A percentile compares a stretch with the other conserved stretches of the same genome.
These are phyloP conservation scores for Leptopilina syphax DNA, from an alignment of 2,888 invertebrate species.

Conservation along the genomic window DNA sequence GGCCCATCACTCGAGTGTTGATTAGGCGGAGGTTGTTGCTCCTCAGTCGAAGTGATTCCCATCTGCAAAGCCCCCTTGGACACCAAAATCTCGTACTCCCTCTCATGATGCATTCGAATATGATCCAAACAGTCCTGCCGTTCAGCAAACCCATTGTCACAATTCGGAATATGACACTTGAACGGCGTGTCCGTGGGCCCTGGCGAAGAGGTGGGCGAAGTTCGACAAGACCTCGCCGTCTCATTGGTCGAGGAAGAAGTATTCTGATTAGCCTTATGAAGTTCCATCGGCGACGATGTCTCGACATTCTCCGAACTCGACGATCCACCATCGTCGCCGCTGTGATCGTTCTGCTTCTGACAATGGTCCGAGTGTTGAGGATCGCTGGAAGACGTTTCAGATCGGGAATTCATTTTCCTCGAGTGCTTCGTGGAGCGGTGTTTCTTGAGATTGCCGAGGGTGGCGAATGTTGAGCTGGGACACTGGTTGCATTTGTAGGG, in stretches of 20 bases:
- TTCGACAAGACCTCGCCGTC: constrained; percentile 64
- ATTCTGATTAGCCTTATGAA: constrained; percentile 11
- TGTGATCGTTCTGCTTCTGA: constrained; percentile 70
- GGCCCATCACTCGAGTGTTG: constrained; percentile 83
- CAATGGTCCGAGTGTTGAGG: constrained; percentile 59
- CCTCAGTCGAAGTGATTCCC: constrained; percentile 77
- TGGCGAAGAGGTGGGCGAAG: constrained; percentile 71
- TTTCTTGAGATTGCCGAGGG: constrained; percentile 87
- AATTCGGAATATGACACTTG: constrained; percentile 89
- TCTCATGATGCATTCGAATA: constrained; percentile 85
- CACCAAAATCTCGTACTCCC: constrained; percentile 89
- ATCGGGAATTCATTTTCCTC: constrained; percentile 75
- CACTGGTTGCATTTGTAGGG: constrained; percentile 89
- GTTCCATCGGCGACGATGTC: constrained; percentile 50
- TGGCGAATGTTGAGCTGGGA: constrained; percentile 90
- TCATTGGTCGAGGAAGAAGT: constrained; percentile 56
- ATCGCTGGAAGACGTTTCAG: constrained; percentile 72
- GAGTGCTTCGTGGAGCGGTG: constrained; percentile 87
- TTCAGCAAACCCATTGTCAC: constrained; percentile 90
- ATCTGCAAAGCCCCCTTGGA: constrained; percentile 87
- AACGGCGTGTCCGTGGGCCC: constrained; percentile 83
- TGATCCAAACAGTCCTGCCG: constrained; percentile 90
- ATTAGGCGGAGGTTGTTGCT: constrained; percentile 62
- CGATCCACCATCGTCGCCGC: constrained; percentile 73
- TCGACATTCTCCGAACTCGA: constrained; percentile 76